Evolutionary conservation across 1,140 invertebrate species (phyloP).

Genomic region (Drosophila parabipectinata): DNA sequence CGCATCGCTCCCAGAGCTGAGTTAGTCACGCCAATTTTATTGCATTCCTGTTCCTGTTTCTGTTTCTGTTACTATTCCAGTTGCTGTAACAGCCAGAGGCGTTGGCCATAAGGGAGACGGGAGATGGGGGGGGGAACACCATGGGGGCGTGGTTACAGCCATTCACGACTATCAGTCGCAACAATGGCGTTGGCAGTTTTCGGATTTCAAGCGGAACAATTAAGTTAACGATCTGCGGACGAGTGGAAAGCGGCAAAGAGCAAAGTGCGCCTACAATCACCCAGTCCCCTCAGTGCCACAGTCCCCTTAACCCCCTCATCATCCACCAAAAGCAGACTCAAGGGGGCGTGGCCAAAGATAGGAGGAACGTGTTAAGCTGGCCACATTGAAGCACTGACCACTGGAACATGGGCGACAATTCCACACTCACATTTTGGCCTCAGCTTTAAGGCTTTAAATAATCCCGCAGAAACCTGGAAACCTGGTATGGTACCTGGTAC

Average conservation of each 20-base stretch:
- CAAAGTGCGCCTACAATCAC: slow-evolving; percentile 65
- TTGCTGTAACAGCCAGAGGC: background rate
- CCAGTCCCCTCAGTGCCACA: background rate
- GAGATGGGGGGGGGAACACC: background rate
- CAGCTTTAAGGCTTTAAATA: slow-evolving; percentile 37
- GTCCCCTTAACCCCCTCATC: background rate
- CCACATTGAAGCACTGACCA: slow-evolving; percentile 28
- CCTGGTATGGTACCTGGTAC: background rate
- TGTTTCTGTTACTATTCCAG: slow-evolving; percentile 11
- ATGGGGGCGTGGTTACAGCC: slow-evolving; percentile 14
- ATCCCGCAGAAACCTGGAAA: no score
- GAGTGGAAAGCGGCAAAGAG: slow-evolving; percentile 61
- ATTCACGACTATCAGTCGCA: slow-evolving; percentile 69
- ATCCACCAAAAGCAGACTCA: background rate
- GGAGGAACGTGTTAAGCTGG: slow-evolving; percentile 45
- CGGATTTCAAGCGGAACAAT: slow-evolving; percentile 79
- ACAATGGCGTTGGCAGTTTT: slow-evolving; percentile 76
- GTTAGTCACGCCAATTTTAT: slow-evolving; percentile 80
- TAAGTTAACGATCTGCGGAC: slow-evolving; percentile 80
- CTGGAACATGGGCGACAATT: slow-evolving; percentile 35
- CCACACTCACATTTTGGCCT: slow-evolving; percentile 17
- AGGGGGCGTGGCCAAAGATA: background rate
- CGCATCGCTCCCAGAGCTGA: slow-evolving; percentile 29
- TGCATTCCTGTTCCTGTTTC: slow-evolving; percentile 63
- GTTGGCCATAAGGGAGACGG: background rate